Base-by-base conservation (phyloP, 1,140 invertebrate genomes). In the Acromyrmex heyeri region DNA sequence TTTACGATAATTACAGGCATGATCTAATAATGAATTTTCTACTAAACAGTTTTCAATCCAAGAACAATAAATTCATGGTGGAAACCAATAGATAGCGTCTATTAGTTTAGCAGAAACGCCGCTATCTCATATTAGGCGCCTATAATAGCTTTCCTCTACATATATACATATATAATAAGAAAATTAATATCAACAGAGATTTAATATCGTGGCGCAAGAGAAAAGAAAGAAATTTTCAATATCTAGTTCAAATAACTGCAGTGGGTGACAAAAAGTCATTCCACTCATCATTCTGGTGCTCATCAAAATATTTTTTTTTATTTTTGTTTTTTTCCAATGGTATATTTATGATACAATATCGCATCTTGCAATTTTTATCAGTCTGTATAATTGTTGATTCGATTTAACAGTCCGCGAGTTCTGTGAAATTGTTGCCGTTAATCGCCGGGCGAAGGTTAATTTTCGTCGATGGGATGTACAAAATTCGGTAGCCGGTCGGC, bases 401-500 rank as follows among this genome's bases (percentile, higher is more conserved):
- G 27, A 78, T 21, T 21, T 65, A 24, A 53, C 75, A 4, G 76
- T 7, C 14, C 44, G 38, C 38, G 38, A 61, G 16, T 61, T 75
- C 55, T 21, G 24, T 38, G 38, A 75, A 75, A 18, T 50, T 61
- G 27, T 83, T 48, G 24, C 69, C 24, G 44, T 83, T 73, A 61
- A 30, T 14, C 55, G n/a, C n/a, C n/a, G 48, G 14, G 27, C 1
- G 62, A 4, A 48, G 55, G 57, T 86, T 78, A 79, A 86, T 87
- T 86, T 86, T 55, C 64, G 18, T 10, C 16, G 53, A 50, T 30
- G 50, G 21, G 44, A 27, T 34, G n/a, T 27, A 27, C 53, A 87
- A 48, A 75, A 82, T 82, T 81, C 57, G 53, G 55, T 61, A n/a
- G 53, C 27, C 27, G 38, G 18, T 16, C 57, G 24, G 30, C 44